Conservation (phyloP, 92 coral and sea anemone species). For the Umimayanthus kanabou region DNA sequence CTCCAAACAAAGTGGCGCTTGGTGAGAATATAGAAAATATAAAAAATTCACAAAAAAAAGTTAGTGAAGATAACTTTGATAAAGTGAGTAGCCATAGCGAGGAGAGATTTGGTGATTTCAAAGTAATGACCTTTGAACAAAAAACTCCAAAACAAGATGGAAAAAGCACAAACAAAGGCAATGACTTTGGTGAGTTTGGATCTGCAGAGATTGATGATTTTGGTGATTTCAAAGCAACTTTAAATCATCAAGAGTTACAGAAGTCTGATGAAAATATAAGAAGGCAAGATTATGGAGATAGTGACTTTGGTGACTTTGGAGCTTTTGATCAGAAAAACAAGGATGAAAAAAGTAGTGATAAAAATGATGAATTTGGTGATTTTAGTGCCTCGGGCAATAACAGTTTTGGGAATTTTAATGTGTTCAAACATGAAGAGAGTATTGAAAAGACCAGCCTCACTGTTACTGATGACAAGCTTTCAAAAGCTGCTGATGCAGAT, state of each 20-base stretch:
- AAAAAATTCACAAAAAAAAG: not conserved
- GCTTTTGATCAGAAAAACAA: not conserved
- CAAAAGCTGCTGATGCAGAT: not conserved
- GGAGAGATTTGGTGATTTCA: slow-evolving; percentile 25
- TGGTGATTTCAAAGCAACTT: slow-evolving; percentile 7
- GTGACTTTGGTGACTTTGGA: not conserved
- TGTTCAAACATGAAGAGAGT: not conserved
- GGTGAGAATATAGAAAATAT: not conserved
- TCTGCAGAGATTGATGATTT: slow-evolving; percentile 17
- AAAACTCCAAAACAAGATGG: not conserved
- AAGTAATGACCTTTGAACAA: not conserved
- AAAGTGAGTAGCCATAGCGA: not conserved
- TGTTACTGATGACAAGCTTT: not conserved
- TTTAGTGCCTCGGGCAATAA: slow-evolving; percentile 36
- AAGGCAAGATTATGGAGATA: not conserved
- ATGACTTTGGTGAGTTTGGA: slow-evolving; percentile 7
- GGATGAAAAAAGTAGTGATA: not conserved
- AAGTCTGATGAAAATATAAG: not conserved
- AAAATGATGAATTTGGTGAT: slow-evolving; percentile 11
- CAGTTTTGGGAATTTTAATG: slow-evolving; percentile 52
- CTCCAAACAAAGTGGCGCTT: not conserved
- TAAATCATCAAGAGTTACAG: not conserved
- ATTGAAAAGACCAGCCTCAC: not conserved
- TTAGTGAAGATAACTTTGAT: not conserved
- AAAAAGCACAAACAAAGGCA: not conserved